Evolutionary conservation across 2,113 vertebrate species (phyloP), one percentile per base, ranked within the genome.

Genomic region (Prietella phreatophila): DNA sequence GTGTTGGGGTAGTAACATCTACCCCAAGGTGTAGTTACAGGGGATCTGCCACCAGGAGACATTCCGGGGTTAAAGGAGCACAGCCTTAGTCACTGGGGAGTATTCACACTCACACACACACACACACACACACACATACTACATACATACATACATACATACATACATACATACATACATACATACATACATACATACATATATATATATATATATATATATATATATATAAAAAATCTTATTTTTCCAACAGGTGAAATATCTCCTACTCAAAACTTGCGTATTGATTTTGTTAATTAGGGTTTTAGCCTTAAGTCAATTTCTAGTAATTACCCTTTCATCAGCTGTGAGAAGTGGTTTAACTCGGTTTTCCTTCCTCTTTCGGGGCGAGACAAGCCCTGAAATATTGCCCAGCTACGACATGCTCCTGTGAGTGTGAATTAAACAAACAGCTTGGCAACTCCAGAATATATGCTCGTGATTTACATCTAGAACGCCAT

Each of bases 251-350:
- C 11, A 4, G 20, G 71, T 73, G 39, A 75, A 75, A 75, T 27
- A 50, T 53, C 25, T 47, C 71, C 22, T 47, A 4, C 39, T 42
- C 69, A 14, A 25, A 27, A 50, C 22, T 39, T 3, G 27, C 3
- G 14, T 55, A 79, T 79, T 55, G 76, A 79, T 53, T 30, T n/a
- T 3, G 25, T 55, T 79, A 79, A 79, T 79, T 79, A 55, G 47
- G 47, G 42, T 79, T 79, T 79, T n/a, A n/a, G 47, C 47, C 47
- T 55, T n/a, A 79, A 53, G 76, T 47, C 76, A 79, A 55, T 30
- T 47, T 30, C 47, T 55, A 55, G 76, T 53, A 55, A 79, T 79
- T 50, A 76, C 42, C 42, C 73, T 76, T 76, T 76, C 73, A 47
- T 25, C 22, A 76, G 73, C 73, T 47, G 39, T 39, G 42, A 76